Conservation (phyloP, 2,113 vertebrate species). For the Nicator chloris region DNA sequence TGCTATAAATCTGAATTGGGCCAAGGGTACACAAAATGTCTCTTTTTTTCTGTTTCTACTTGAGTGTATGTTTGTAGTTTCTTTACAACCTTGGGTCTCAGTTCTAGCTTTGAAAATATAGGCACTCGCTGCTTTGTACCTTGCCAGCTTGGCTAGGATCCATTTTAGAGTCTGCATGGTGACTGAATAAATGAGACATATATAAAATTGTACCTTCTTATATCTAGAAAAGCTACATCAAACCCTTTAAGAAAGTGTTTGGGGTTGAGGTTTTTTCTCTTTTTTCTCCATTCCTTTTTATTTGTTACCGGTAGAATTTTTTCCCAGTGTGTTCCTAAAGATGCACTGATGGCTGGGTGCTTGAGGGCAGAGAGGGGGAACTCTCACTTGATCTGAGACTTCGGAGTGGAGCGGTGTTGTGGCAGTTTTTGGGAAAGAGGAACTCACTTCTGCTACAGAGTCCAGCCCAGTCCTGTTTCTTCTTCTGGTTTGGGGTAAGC, state of each 20-base stretch:
- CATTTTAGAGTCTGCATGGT: background rate
- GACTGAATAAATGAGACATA: background rate
- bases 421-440: too few species aligned
- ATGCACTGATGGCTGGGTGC: too few species aligned
- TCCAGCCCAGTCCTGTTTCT: too few species aligned
- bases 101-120: background rate
- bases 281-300: too few species aligned
- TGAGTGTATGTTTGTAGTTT: background rate
- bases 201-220: background rate
- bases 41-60: background rate
- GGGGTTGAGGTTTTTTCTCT: too few species aligned
- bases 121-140: background rate
- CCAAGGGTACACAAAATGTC: background rate
- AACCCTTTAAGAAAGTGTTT: background rate
- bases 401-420: too few species aligned
- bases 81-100: background rate
- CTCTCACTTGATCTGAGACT: too few species aligned
- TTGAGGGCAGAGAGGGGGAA: too few species aligned
- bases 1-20: background rate
- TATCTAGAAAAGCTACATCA: background rate
- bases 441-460: too few species aligned
- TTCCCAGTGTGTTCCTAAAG: too few species aligned
- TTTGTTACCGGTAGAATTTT: too few species aligned
- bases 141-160: background rate
- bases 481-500: too few species aligned